phyloP scores from a whole-genome alignment of 2,888 invertebrate species.

The Horisme vitalbata region DNA sequence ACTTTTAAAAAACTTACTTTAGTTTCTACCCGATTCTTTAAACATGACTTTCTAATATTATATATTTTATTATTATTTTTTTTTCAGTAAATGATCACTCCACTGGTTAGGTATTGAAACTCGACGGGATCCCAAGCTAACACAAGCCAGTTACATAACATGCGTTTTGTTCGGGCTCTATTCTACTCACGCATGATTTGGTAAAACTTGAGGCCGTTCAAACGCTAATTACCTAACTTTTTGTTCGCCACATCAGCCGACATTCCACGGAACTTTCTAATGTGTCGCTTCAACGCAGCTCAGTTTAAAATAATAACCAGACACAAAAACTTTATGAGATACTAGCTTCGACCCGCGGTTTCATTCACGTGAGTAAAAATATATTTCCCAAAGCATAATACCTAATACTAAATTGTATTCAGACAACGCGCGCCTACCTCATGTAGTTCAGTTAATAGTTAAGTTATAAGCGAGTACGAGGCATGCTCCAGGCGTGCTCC shows the following conservation, averaged over 20 bases:
- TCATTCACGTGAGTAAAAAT: background rate
- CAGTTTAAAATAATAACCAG: slow-evolving; percentile 1
- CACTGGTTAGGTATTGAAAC: slow-evolving; percentile 6
- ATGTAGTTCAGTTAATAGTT: too few species aligned
- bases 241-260: slow-evolving; percentile 47
- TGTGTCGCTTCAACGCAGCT: slow-evolving; percentile 31
- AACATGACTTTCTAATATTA: too few species aligned
- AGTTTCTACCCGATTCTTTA: too few species aligned
- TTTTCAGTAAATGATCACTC: slow-evolving; percentile 4
- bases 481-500: too few species aligned
- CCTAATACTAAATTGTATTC: too few species aligned
- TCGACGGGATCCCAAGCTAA: slow-evolving; percentile 10
- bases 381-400: too few species aligned
- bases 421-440: too few species aligned
- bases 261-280: slow-evolving; percentile 42
- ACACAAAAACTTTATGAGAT: too few species aligned
- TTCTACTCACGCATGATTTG: slow-evolving; percentile 46
- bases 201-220: slow-evolving; percentile 46
- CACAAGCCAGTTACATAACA: slow-evolving; percentile 26
- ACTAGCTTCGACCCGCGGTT: background rate
- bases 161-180: slow-evolving; percentile 32
- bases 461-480: too few species aligned
- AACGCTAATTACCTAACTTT: slow-evolving; percentile 65
- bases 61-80: background rate
- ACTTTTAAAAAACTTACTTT: too few species aligned